phyloP scores from a whole-genome alignment of 2,888 invertebrate species.

The Platycheirus rosarum region DNA sequence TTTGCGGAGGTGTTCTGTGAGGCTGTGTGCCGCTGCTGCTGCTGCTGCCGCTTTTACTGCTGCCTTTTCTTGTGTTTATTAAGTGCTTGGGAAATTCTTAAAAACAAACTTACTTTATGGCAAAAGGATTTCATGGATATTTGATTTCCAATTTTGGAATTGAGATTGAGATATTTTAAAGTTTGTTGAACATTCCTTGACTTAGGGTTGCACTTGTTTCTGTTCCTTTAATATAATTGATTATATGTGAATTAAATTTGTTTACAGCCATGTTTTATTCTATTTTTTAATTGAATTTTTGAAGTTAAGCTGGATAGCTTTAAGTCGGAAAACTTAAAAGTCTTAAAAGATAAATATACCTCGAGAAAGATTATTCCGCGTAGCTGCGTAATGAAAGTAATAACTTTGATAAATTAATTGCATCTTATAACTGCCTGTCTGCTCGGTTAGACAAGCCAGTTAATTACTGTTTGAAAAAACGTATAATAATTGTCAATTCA shows the following conservation, averaged over 20 bases:
- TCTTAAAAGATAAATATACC: background rate
- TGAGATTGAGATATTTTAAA: conserved; percentile 28
- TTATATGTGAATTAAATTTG: background rate
- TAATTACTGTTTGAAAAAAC: conserved; percentile 31
- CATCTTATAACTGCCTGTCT: conserved; percentile 19
- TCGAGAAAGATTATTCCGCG: conserved; percentile 4
- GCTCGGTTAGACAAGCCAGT: conserved; percentile 27
- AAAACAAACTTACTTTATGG: conserved; percentile 38
- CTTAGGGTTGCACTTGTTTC: background rate
- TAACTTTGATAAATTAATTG: conserved; percentile 38
- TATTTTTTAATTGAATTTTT: background rate
- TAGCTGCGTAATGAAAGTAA: background rate
- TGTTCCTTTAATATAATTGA: background rate
- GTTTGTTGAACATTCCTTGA: background rate
- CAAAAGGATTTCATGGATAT: conserved; percentile 50
- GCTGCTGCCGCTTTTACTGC: background rate
- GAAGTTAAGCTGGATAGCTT: background rate
- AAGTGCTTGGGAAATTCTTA: conserved; percentile 44
- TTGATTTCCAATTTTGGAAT: conserved; percentile 32
- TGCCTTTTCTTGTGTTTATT: conserved; percentile 34
- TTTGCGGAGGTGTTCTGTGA: conserved; percentile 38
- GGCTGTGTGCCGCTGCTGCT: conserved; percentile 6
- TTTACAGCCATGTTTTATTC: background rate
- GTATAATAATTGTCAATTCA: conserved; percentile 39
- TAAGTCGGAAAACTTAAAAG: background rate